A percentile compares a stretch with the other conserved stretches of the same genome.
Evolutionary conservation across 2,113 vertebrate genomes (phyloP).

Genomic region (Neotoma lepida): DNA sequence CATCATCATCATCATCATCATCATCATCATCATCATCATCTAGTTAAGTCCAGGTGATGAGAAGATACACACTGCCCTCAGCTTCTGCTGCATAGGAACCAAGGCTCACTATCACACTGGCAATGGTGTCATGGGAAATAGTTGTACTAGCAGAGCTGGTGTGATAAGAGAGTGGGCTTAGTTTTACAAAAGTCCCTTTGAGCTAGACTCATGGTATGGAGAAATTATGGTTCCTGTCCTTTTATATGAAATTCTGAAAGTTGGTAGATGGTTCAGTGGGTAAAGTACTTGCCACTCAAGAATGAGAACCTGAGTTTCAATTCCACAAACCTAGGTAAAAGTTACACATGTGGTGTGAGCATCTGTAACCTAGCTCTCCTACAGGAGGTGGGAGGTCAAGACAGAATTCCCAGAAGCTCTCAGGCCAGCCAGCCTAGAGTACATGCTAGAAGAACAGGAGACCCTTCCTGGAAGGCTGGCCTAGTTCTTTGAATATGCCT

Average conservation of each 20-base stretch:
- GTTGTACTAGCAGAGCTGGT: neutral
- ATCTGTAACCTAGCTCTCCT: neutral
- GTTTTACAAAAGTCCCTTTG: neutral
- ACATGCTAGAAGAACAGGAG: neutral
- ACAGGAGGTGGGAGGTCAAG: neutral
- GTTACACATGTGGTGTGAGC: neutral
- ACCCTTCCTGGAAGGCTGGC: neutral
- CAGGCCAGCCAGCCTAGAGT: neutral
- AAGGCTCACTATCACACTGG: neutral
- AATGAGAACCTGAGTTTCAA: neutral
- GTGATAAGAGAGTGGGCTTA: neutral
- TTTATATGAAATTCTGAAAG: slow-evolving; percentile 8
- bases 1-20: neutral
- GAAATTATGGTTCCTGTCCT: neutral
- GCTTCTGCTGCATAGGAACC: neutral
- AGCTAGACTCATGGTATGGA: neutral
- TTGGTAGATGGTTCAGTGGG: neutral
- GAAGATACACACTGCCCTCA: neutral
- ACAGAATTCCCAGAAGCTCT: neutral
- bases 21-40: neutral
- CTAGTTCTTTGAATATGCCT: neutral
- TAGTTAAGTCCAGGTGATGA: neutral
- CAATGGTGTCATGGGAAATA: neutral
- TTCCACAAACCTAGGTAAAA: neutral
- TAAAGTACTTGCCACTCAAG: neutral